These are phyloP conservation scores for Xiphias gladius DNA, from an alignment of 2,113 vertebrate species.

Conservation along the genomic window DNA sequence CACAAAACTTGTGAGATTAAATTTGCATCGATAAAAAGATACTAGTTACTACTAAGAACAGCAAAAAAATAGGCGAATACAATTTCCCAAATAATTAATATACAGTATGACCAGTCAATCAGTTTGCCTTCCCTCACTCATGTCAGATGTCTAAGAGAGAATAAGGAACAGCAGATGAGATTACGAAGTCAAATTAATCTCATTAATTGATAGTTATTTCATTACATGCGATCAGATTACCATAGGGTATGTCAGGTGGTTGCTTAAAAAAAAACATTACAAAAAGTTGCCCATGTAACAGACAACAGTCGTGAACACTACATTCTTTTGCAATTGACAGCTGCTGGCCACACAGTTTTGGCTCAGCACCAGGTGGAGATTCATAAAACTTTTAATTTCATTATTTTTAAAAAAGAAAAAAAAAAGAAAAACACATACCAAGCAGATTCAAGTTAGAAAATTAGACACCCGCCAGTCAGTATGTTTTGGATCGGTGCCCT, in stretches of 20 bases:
- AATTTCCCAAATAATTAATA: conserved; percentile 33
- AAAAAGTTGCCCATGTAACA: conserved; percentile 14
- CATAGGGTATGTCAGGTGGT: conserved; percentile 27
- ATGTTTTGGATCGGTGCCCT: neutral
- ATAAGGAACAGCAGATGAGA: conserved; percentile 42
- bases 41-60: neutral
- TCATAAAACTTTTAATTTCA: conserved; percentile 34
- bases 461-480: conserved; percentile 47
- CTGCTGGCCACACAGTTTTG: conserved; percentile 30
- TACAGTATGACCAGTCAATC: conserved; percentile 17
- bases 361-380: conserved; percentile 12
- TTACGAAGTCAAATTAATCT: conserved; percentile 24
- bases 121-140: conserved; percentile 27
- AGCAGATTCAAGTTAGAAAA: conserved; percentile 30
- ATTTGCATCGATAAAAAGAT: neutral
- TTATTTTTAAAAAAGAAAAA: neutral
- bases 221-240: conserved; percentile 34
- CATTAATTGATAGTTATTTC: conserved; percentile 52
- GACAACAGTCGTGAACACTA: neutral
- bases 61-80: neutral
- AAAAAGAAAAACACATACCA: neutral
- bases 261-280: conserved; percentile 19
- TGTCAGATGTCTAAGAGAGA: conserved; percentile 31
- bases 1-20: neutral
- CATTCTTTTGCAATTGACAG: conserved; percentile 36